Base-by-base conservation (phyloP, 2,113 vertebrate species). In the Australoheros scitulus region DNA sequence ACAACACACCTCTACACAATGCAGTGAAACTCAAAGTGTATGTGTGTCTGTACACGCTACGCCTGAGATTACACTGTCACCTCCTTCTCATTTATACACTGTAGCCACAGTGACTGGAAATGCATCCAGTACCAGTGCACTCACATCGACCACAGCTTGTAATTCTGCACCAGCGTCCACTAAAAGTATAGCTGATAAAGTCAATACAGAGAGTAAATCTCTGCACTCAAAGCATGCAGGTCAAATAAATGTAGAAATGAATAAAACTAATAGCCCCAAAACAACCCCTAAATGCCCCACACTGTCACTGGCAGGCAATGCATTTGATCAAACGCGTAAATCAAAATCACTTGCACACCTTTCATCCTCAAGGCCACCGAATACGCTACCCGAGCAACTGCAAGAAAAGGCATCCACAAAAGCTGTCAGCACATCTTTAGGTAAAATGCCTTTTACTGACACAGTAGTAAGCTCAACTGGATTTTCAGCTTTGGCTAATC, bases 21-120 rank as follows among this genome's bases (percentile, higher is more conserved):
- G 43, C 22, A 65, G 68, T 15, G 22, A n/a, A 52, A 36, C 64
- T 68, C 77, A 82, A 76, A 87, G 77, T 41, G 76, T 86, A 1
- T 78, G 61, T 3, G 89, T 90, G 61, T 90, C 86, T 64, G 82
- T 80, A 4, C 91, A 87, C 3, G 76, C 88, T 26, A 78, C 77
- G 47, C 83, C 89, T 20, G 59, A 90, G 64, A 89, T 80, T n/a
- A 70, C 58, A 17, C 68, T 57, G 24, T 26, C 22, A 1, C 52
- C 88, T 70, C 38, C 80, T 32, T 57, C 47, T 61, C 41, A 63
- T 80, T 77, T 65, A 18, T 80, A 89, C 61, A 78, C 85, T 3
- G 56, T 72, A 59, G 59, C 81, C 0, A 6, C 36, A 3, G 63
- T 18, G 3, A 22, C 60, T 24, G 50, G 22, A 76, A 88, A 80